Conservation (phyloP, 2,113 vertebrate genomes). For the Eubucco bourcierii region DNA sequence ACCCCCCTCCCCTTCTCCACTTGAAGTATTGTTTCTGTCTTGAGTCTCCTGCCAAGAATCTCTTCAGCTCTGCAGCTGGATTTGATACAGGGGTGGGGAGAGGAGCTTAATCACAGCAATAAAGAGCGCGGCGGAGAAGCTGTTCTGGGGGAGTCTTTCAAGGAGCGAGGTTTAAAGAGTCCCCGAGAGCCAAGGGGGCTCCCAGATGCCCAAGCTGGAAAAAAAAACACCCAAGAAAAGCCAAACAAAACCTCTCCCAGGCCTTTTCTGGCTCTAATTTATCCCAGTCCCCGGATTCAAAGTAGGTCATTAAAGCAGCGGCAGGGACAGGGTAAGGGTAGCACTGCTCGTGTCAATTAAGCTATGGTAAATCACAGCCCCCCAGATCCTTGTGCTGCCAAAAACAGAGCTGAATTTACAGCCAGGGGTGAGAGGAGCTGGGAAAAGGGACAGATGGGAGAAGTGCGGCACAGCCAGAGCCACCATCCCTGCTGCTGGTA, state of each 20-base stretch:
- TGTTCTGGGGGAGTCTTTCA: constrained; percentile 52
- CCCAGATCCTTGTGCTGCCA: not conserved
- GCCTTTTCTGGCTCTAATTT: constrained; percentile 9
- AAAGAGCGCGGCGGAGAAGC: constrained; percentile 48
- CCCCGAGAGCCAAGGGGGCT: not conserved
- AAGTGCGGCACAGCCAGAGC: not conserved
- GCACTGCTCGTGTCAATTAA: not conserved
- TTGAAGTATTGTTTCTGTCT: constrained; percentile 67
- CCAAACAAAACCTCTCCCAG: constrained; percentile 44
- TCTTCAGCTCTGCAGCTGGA: constrained; percentile 69
- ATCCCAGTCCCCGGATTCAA: not conserved
- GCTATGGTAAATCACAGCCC: not conserved
- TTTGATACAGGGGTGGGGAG: constrained; percentile 66
- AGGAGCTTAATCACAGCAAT: constrained; percentile 57
- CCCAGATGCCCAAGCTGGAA: not conserved
- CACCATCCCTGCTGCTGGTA: not conserved
- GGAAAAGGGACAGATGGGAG: not conserved
- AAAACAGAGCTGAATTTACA: not conserved
- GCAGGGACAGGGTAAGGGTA: constrained; percentile 12
- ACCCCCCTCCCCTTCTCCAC: constrained; percentile 12
- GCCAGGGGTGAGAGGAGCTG: accelerated
- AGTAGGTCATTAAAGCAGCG: constrained; percentile 28
- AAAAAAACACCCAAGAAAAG: not conserved
- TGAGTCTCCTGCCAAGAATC: constrained; percentile 67
- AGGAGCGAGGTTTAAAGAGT: constrained; percentile 17